Evolutionary conservation across 2,888 invertebrate genomes (phyloP), one percentile per base, ranked within the genome.

Genomic region (Aporophyla nigra): DNA sequence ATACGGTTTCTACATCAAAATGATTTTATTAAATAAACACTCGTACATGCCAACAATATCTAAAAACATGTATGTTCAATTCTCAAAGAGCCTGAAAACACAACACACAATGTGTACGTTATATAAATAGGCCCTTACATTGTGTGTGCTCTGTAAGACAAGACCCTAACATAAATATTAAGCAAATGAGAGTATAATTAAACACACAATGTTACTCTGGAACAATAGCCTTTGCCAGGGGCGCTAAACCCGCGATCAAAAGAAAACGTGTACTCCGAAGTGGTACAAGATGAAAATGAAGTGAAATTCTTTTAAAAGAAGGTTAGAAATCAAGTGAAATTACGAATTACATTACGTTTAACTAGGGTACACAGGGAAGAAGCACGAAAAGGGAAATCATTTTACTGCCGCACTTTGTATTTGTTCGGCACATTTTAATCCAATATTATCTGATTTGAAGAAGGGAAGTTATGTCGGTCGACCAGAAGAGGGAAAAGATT

Each of bases 241-340:
- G 86, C 78, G 68, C 49, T 63, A 73, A 65, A 49, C 78, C 77
- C 71, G n/a, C 63, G 78, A 81, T 83, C 83, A 87, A 83, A 88
- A 80, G 85, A 87, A 86, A 84, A 81, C 59, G 76, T 61, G 66
- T 75, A 68, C 71, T 67, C 14, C 27, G 7, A 84, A 77, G 75
- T 79, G 85, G 83, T 87, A 83, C 61, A 76, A 74, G 62, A 73
- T 67, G 19, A 74, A 74, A 81, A 70, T 51, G 65, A 76, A 76
- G 56, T 65, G 33, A 51, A 66, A 63, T 76, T 62, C 85, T 89
- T 90, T 89, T 86, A 88, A 87, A 84, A 70, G 68, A 88, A 87
- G 90, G 91, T 92, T 90, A 90, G 87, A 91, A 92, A 93, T 94
- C 92, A 93, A 91, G 89, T 88, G 88, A 91, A 93, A 92, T 92